Evolutionary conservation across 1,140 invertebrate species (phyloP), one percentile per base, ranked within the genome.

Genomic region (Papilio machaon): DNA sequence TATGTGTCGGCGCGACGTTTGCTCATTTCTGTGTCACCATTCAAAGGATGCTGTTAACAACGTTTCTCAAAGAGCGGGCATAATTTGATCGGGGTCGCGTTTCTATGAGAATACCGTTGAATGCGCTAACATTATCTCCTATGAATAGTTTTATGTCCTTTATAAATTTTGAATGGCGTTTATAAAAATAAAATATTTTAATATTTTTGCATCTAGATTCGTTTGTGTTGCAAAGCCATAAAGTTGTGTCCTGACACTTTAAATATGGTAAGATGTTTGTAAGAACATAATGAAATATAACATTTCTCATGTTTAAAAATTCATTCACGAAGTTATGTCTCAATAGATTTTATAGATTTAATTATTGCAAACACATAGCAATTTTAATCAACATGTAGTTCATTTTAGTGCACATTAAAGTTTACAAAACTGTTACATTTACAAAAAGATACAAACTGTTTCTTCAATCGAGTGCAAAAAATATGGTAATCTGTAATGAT

Each of bases 21-120:
- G 93, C 91, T 94, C 93, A 92, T 91, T 94, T 94, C 88, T 91
- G 88, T 89, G 91, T 84, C 88, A 84, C 89, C 83, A 92, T 94
- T 92, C 87, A 94, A 91, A 87, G 90, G 91, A 91, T 91, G 91
- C 92, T 93, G 93, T 94, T 94, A 94, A 94, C 93, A 94, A 93
- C 91, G 88, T 89, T 88, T 93, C 89, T 94, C 83, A 94, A 94
- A 94, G 90, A 92, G 89, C 93, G 90, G 90, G 91, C 83, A 94
- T 94, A 94, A 94, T 94, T 94, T 92, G 87, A 92, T 93, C 91
- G 89, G 93, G 93, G 92, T 94, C 91, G 86, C 88, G 82, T 92
- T 92, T 94, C 91, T 93, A 92, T 94, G 91, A 90, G 93, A 94
- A 93, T 88, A 85, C 81, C 83, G 83, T 83, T 88, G 83, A 88